phyloP scores from a whole-genome alignment of 1,140 invertebrate genomes.

The Drosophila ambigua region DNA sequence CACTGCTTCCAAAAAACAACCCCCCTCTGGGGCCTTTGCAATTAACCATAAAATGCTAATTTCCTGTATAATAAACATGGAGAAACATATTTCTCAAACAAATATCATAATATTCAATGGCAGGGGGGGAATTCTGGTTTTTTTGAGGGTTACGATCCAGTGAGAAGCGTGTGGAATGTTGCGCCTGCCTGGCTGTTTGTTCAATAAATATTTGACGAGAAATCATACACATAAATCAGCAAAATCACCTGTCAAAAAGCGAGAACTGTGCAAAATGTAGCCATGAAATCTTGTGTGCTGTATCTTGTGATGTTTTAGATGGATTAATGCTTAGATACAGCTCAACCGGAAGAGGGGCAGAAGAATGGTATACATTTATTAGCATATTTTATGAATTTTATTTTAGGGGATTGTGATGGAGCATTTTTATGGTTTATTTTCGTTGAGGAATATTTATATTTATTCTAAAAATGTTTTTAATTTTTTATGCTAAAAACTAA shows the following conservation, averaged over 20 bases:
- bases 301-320: no score
- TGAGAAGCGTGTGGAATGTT: conserved; percentile 4
- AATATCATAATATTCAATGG: conserved; percentile 35
- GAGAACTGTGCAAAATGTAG: conserved; percentile 15
- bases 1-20: conserved; percentile 14
- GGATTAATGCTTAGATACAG: no score
- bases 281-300: conserved; percentile 1
- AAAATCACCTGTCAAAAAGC: conserved; percentile 48
- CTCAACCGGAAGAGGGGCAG: no score
- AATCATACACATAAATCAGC: conserved; percentile 37
- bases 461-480: no score
- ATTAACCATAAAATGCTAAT: conserved; percentile 63
- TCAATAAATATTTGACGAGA: conserved; percentile 38
- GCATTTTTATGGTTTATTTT: no score
- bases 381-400: no score
- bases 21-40: conserved; percentile 22
- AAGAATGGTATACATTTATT: no score
- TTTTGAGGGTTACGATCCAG: conserved; percentile 33
- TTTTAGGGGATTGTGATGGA: no score
- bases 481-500: no score
- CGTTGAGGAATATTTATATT: no score
- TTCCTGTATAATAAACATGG: conserved; percentile 36
- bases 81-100: conserved; percentile 28
- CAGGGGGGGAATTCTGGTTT: conserved; percentile 25
- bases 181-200: conserved; percentile 3